These are phyloP conservation scores for Lydus trimaculatus DNA, from an alignment of 2,888 invertebrate genomes.

Conservation along the genomic window DNA sequence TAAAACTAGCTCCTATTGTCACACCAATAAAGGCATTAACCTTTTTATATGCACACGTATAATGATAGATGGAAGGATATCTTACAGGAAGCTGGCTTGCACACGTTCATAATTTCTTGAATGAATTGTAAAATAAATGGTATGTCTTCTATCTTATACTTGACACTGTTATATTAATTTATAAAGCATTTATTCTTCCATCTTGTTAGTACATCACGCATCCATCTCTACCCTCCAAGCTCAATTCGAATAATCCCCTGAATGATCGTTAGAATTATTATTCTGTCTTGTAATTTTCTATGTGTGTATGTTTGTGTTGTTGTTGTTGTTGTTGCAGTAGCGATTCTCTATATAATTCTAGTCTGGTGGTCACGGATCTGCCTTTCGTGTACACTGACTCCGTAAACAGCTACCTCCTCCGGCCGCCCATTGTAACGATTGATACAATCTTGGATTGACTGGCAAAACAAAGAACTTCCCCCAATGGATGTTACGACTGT, in stretches of 20 bases:
- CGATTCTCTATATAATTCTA: conserved; percentile 44
- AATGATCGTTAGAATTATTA: conserved; percentile 8
- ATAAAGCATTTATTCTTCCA: not conserved
- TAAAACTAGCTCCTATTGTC: not conserved
- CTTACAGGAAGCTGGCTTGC: conserved; percentile 23
- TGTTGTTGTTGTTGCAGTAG: conserved; percentile 38
- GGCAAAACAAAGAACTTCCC: conserved; percentile 10
- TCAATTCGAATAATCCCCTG: conserved; percentile 5
- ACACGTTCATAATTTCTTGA: conserved; percentile 15
- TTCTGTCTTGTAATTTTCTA: conserved; percentile 4
- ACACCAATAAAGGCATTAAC: conserved; percentile 30
- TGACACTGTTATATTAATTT: conserved; percentile 1
- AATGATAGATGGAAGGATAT: not conserved
- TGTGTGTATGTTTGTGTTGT: conserved; percentile 1
- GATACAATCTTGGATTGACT: conserved; percentile 24
- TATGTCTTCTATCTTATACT: not conserved
- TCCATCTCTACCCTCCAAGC: not conserved
- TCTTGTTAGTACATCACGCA: not conserved
- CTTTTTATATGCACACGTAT: conserved; percentile 22
- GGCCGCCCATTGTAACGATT: conserved; percentile 30
- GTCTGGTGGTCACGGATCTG: conserved; percentile 43
- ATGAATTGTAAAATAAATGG: conserved; percentile 15
- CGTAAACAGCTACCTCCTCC: conserved; percentile 30
- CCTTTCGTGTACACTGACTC: conserved; percentile 37
- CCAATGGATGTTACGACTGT: conserved; percentile 3